Evolutionary conservation across 2,113 vertebrate species (phyloP).

Genomic region (Meleagris gallopavo): DNA sequence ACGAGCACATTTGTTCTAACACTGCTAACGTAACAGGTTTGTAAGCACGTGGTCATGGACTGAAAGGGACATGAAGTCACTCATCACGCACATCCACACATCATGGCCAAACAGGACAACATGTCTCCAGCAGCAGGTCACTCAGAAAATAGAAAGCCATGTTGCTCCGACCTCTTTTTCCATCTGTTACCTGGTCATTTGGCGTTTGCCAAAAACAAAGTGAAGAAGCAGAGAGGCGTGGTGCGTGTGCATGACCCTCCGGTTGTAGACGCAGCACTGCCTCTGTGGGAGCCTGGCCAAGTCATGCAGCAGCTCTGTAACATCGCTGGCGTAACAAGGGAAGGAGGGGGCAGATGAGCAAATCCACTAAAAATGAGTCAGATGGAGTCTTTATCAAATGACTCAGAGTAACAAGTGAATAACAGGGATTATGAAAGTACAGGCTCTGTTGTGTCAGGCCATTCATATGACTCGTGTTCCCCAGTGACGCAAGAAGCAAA

Average conservation of each 20-base stretch:
- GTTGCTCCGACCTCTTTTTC: not conserved
- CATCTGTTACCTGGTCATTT: no score
- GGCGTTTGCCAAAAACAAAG: not conserved
- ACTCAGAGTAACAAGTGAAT: conserved; percentile 28
- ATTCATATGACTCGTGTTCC: conserved; percentile 14
- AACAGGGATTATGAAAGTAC: conserved; percentile 23
- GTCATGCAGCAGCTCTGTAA: not conserved
- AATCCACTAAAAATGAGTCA: conserved; percentile 14
- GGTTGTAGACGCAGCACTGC: fast-evolving
- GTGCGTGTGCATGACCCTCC: not conserved
- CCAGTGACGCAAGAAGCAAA: conserved; percentile 18
- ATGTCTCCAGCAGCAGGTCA: fast-evolving
- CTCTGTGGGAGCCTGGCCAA: not conserved
- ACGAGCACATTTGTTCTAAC: not conserved
- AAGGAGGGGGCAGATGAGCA: not conserved
- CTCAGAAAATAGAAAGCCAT: not conserved
- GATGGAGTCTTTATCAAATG: not conserved
- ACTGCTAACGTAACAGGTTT: not conserved
- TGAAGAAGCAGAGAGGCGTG: not conserved
- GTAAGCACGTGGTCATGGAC: not conserved
- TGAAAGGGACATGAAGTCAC: not conserved
- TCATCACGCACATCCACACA: not conserved
- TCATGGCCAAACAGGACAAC: not conserved
- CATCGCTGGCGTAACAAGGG: not conserved
- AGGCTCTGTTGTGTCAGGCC: not conserved